Evolutionary conservation across 2,113 vertebrate genomes (phyloP), one percentile per base, ranked within the genome.

Genomic region (Aptenodytes forsteri): DNA sequence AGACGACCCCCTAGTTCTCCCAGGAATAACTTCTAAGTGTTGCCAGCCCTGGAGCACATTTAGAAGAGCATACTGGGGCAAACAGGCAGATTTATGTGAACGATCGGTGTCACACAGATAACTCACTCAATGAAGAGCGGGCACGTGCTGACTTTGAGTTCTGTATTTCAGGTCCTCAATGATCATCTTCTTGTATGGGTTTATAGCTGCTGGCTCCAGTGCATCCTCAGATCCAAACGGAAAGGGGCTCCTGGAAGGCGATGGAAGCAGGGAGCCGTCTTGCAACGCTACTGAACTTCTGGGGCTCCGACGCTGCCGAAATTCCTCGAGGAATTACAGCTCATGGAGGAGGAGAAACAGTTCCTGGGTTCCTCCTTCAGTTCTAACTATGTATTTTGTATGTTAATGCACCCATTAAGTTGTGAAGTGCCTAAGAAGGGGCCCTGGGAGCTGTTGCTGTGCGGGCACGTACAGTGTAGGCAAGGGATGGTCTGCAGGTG

Each of bases 121-220:
- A 13, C 29, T 47, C 7, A 0, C 1, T 1, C 26, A 17, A 25
- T 0, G 4, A 29, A 16, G 65, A 47, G 50, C 0, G 0, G 65
- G 25, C 15, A n/a, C 3, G 1, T 6, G 32, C 26, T 56, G 55
- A 40, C 13, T 38, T 32, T 22, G 58, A 34, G 7, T 47, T 32
- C 52, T 83, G 19, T 29, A 4, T 59, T 79, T 36, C 72, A 79
- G 46, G 23, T 56, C 23, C 44, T 49, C 44, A 9, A 6, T 2
- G 11, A 34, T 25, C 5, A 13, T 11, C 9, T 1, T 46, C 34
- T 32, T 4, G 0, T 16, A 8, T 34, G 1, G 0, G 13, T 18
- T 49, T 18, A 16, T 19, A 15, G 80, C 34, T 3, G 6, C 58
- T 29, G n/a, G 52, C 22, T 42, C 52, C 21, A 11, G 27, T 1